Evolutionary conservation across 2,888 invertebrate species (phyloP).

Genomic region (Dryocosmus kuriphilus): DNA sequence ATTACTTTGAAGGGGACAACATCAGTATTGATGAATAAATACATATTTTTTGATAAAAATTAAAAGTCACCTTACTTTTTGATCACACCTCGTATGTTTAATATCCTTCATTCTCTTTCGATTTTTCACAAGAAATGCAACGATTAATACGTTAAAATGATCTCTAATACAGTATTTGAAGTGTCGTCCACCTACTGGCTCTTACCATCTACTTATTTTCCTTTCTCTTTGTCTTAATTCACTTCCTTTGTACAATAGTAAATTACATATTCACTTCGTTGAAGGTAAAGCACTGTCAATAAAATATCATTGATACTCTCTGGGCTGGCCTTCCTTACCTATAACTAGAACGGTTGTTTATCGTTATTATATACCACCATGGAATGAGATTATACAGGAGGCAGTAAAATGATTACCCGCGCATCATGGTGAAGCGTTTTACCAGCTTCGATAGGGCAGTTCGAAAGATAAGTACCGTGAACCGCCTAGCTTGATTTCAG

Average conservation of each 20-base stretch:
- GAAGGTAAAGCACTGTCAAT: conserved; percentile 63
- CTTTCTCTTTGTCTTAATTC: conserved; percentile 14
- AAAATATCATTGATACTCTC: conserved; percentile 73
- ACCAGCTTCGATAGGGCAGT: conserved; percentile 6
- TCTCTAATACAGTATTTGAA: not conserved
- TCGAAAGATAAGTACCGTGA: conserved; percentile 42
- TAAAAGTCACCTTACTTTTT: too few species aligned
- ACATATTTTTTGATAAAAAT: too few species aligned
- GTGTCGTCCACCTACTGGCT: not conserved
- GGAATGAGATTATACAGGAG: conserved; percentile 66
- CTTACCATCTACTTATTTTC: conserved; percentile 23
- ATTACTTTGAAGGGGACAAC: too few species aligned
- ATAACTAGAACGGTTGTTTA: conserved; percentile 70
- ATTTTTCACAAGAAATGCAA: not conserved
- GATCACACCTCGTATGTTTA: too few species aligned
- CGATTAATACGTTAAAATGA: not conserved
- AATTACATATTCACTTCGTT: conserved; percentile 65
- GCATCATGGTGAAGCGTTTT: conserved; percentile 28
- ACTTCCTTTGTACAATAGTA: conserved; percentile 49
- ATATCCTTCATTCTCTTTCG: not conserved
- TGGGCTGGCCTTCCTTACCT: conserved; percentile 48
- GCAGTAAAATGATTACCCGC: conserved; percentile 68
- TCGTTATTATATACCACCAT: conserved; percentile 66
- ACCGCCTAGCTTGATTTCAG: not conserved
- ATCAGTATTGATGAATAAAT: too few species aligned